These are phyloP conservation scores for Chaetorhynchus papuensis DNA, from an alignment of 2,113 vertebrate genomes.

Conservation along the genomic window DNA sequence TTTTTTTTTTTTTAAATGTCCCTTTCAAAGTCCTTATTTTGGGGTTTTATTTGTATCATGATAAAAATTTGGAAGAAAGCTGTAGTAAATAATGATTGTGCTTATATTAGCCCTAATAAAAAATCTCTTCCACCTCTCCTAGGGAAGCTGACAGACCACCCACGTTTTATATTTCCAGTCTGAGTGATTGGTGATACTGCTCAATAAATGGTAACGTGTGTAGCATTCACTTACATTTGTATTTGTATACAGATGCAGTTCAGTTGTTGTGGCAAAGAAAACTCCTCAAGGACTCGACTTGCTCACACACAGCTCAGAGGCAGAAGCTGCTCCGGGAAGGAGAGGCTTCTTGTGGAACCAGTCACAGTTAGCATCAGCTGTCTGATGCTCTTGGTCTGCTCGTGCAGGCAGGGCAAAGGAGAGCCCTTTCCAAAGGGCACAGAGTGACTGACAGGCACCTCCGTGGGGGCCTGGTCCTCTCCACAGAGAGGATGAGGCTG, in stretches of 20 bases:
- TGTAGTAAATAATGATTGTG: background rate
- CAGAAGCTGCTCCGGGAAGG: fast-evolving
- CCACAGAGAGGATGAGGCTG: fast-evolving
- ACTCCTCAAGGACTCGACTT: background rate
- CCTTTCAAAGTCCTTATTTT: slow-evolving; percentile 28
- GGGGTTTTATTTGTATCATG: slow-evolving; percentile 25
- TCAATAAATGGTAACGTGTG: background rate
- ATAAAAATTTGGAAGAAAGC: background rate
- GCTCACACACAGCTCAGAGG: background rate
- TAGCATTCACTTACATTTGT: background rate
- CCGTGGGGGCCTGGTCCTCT: too few species aligned
- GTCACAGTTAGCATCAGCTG: fast-evolving
- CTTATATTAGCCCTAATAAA: background rate
- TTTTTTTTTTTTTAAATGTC: slow-evolving; percentile 11
- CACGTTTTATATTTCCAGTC: background rate
- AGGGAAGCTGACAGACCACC: slow-evolving; percentile 41
- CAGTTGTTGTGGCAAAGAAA: background rate
- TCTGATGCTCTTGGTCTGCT: background rate
- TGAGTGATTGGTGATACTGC: background rate
- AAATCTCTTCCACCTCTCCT: background rate
- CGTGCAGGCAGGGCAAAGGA: background rate
- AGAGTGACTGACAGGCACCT: background rate
- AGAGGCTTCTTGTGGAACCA: background rate
- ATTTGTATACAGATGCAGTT: background rate
- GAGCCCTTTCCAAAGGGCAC: background rate